Conservation (phyloP, 92 coral and sea anemone genomes). For the Muricea muricata region DNA sequence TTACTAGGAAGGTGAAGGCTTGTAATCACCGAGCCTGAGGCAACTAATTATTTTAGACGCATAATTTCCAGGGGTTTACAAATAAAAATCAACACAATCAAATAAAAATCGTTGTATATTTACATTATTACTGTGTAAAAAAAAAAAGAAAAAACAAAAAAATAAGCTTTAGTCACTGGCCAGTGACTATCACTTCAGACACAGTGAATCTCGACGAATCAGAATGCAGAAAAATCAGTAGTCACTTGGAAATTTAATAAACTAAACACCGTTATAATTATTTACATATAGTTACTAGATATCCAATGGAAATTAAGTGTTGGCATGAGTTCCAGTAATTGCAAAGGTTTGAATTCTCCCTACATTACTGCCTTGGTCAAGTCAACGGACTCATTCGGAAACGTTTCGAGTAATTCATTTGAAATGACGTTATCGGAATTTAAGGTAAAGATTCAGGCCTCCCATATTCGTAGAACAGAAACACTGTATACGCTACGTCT, state of each 20-base stretch:
- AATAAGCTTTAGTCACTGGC: no score
- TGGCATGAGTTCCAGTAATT: slow-evolving; percentile 92
- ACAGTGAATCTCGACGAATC: no score
- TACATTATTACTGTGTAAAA: no score
- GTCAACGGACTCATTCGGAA: slow-evolving; percentile 89
- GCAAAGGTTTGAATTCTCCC: slow-evolving; percentile 94
- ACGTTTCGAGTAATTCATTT: slow-evolving; percentile 69
- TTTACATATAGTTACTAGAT: slow-evolving; percentile 73
- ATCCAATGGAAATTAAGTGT: slow-evolving; percentile 94
- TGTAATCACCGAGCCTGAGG: no score
- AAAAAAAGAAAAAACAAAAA: no score
- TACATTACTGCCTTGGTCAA: slow-evolving; percentile 76
- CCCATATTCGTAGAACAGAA: not conserved
- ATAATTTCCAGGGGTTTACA: no score
- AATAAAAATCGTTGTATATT: no score
- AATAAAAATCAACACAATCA: no score
- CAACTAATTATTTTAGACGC: no score
- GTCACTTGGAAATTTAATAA: not conserved
- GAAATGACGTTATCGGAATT: slow-evolving; percentile 96
- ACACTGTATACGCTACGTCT: not conserved
- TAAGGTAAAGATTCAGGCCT: slow-evolving; percentile 67
- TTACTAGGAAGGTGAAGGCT: no score
- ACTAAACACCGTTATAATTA: not conserved
- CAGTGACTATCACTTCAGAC: no score
- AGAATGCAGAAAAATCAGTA: no score